Base-by-base conservation (phyloP, 2,113 vertebrate species). In the Semnopithecus entellus region DNA sequence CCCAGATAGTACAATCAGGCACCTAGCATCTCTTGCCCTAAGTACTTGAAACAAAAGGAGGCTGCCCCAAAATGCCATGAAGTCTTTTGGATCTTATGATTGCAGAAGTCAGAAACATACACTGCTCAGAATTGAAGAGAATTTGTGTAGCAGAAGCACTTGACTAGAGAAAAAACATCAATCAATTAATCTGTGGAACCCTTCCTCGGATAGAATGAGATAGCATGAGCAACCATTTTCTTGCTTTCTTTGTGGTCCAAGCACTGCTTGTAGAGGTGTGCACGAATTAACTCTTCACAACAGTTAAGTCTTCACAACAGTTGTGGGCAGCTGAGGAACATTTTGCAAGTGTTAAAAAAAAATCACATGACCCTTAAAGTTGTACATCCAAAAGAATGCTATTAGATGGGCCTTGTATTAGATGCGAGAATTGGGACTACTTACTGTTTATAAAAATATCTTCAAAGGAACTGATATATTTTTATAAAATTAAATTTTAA, bases 401-500 rank as follows among this genome's bases (percentile, higher is more conserved):
- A 50, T 40, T 64, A 81, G 32, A 40, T 68, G 35, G 72, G 20
- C 43, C n/a, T 94, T 6, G 9, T 45, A 35, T 50, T 35, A 3
- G 14, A 23, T 80, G 40, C 43, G 76, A 64, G 30, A 75, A 92
- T 85, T 72, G 59, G 66, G 70, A 81, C 32, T 68, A 32, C 32
- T 64, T 96, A 48, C 50, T 81, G 43, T 94, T 94, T 38, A 92
- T 83, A 82, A 97, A 97, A 90, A 78, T 78, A 80, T 78, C 78
- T 93, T 94, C 6, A 59, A 88, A 90, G 61, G 5, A 91, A 90
- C 94, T 88, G 38, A 48, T 66, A 84, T n/a, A 82, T 88, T 92
- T 89, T 92, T 84, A 89, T 4, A 80, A 92, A 97, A 96, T 92
- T 97, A 76, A 83, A 92, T 90, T 94, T 94, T 90, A 96, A 90